phyloP scores from a whole-genome alignment of 2,113 vertebrate species.

The Otis tarda region DNA sequence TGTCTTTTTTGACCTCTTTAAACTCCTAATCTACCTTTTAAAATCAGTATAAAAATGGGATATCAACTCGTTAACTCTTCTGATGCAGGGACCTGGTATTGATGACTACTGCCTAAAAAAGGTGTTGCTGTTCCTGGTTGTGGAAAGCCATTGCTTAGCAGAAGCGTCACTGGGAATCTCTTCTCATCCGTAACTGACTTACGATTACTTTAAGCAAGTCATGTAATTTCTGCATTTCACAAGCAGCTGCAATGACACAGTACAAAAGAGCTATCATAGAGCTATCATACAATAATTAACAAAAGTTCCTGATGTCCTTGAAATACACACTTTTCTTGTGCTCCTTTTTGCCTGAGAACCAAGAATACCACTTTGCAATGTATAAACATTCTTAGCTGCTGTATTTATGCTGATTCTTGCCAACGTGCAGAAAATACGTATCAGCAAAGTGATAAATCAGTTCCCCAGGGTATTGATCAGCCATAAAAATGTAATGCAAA shows the following conservation, averaged over 20 bases:
- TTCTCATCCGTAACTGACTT: not conserved
- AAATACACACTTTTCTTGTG: not conserved
- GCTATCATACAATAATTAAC: not conserved
- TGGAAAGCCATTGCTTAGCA: not conserved
- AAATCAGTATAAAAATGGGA: not conserved
- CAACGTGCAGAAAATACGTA: not conserved
- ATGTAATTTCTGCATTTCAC: not conserved
- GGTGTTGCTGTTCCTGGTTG: not conserved
- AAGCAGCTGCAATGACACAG: not conserved
- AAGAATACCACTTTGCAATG: not conserved
- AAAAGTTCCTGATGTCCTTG: not conserved
- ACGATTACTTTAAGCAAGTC: not conserved
- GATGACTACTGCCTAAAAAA: not conserved
- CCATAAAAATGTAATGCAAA: not conserved
- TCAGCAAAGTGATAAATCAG: not conserved
- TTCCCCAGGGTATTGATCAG: not conserved
- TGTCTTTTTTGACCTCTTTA: not conserved
- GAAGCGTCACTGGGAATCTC: not conserved
- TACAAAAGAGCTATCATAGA: not conserved
- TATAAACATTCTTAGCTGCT: not conserved
- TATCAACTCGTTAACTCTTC: not conserved
- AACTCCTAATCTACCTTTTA: not conserved
- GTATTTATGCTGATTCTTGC: not conserved
- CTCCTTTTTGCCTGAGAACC: not conserved
- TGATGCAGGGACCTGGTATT: not conserved